phyloP scores from a whole-genome alignment of 2,888 invertebrate genomes.

The Callyntrura sp. region DNA sequence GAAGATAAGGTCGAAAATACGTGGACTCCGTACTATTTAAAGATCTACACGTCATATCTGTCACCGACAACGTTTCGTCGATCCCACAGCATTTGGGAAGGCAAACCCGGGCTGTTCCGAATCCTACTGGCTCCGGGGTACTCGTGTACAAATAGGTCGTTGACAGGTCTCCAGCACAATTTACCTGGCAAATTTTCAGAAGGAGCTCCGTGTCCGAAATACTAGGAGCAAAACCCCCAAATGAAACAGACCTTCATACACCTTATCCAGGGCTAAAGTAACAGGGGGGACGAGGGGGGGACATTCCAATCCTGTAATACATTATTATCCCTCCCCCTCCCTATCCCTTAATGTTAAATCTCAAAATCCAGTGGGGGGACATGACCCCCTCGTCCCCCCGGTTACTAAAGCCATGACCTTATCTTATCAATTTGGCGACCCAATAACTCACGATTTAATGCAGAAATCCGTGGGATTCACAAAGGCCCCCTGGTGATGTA shows the following conservation, averaged over 20 bases:
- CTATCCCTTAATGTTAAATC: too few relatives aligned
- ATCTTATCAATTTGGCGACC: too few relatives aligned
- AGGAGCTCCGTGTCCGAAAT: not conserved
- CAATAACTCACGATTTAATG: slow-evolving; percentile 2
- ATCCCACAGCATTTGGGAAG: slow-evolving; percentile 19
- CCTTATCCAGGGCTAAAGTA: too few relatives aligned
- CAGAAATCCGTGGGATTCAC: not conserved
- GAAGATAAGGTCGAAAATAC: slow-evolving; percentile 27
- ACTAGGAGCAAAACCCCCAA: too few relatives aligned
- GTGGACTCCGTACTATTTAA: slow-evolving; percentile 19
- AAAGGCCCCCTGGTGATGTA: not conserved
- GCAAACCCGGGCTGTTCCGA: not conserved
- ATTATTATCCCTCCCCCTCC: too few relatives aligned
- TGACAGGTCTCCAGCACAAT: slow-evolving; percentile 27
- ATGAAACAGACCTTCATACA: too few relatives aligned
- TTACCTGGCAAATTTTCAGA: not conserved
- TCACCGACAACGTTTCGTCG: not conserved
- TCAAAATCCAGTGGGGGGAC: too few relatives aligned
- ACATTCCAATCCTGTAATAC: too few relatives aligned
- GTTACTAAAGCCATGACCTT: too few relatives aligned
- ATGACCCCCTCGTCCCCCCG: too few relatives aligned
- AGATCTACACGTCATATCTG: not conserved
- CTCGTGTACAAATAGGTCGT: not conserved
- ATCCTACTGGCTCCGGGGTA: not conserved
- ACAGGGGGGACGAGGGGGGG: too few relatives aligned